Evolutionary conservation across 2,113 vertebrate genomes (phyloP).

Genomic region (Festucalex cinctus): DNA sequence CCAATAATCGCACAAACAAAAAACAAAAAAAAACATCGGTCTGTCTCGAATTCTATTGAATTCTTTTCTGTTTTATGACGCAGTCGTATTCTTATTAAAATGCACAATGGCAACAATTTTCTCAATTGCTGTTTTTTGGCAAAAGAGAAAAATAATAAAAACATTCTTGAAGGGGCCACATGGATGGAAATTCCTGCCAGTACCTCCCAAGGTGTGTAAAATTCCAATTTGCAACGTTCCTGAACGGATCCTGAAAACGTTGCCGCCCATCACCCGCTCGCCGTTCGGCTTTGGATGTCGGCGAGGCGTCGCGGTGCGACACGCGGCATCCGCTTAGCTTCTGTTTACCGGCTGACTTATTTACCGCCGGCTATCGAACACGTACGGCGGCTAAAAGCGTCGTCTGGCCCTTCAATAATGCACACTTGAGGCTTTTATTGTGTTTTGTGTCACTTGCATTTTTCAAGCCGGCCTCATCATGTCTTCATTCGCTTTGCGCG

Average conservation of each 20-base stretch:
- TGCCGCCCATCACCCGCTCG: neutral
- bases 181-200: neutral
- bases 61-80: too few relatives aligned
- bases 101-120: too few relatives aligned
- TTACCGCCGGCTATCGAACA: neutral
- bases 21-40: too few relatives aligned
- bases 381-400: neutral
- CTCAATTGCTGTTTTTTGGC: too few relatives aligned
- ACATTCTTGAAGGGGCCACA: too few relatives aligned
- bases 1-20: too few relatives aligned
- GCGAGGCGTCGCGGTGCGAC: neutral
- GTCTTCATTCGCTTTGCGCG: neutral
- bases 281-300: neutral
- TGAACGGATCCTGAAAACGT: neutral
- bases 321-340: neutral
- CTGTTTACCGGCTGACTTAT: neutral
- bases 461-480: neutral
- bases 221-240: neutral
- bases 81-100: too few relatives aligned
- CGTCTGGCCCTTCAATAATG: constrained; percentile 1
- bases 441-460: constrained; percentile 11
- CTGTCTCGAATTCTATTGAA: too few relatives aligned
- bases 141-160: too few relatives aligned
- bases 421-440: constrained; percentile 7
- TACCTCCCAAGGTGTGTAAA: neutral